Conservation (phyloP, 2,797 vertebrate species). For the Lophotriccus pileatus region DNA sequence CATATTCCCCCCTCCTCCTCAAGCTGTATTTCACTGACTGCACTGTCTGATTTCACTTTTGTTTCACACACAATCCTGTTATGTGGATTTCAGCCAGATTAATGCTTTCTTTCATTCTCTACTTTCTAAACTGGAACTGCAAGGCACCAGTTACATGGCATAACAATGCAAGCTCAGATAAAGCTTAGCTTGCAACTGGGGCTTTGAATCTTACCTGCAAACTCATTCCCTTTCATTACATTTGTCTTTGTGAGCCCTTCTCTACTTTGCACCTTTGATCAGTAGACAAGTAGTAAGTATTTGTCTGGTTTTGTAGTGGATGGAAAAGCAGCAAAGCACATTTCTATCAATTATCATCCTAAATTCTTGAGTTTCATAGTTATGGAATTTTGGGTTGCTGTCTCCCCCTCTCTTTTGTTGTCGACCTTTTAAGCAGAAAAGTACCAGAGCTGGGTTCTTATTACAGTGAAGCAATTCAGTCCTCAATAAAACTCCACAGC, state of each 20-base stretch:
- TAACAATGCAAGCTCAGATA: constrained; percentile 34
- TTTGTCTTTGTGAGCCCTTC: constrained; percentile 27
- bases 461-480: not conserved
- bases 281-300: not conserved
- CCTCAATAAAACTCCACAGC: not conserved
- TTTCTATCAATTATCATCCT: not conserved
- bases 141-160: not conserved
- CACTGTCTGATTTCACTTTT: constrained; percentile 36
- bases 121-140: constrained; percentile 10
- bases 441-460: not conserved
- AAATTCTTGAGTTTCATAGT: not conserved
- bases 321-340: not conserved
- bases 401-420: not conserved
- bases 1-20: constrained; percentile 3
- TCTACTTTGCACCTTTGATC: constrained; percentile 22
- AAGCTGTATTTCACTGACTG: not conserved
- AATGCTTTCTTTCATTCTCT: constrained; percentile 26
- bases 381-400: not conserved
- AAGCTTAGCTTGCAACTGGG: not conserved
- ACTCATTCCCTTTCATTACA: constrained; percentile 22
- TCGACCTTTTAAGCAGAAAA: not conserved
- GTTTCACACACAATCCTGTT: constrained; percentile 46
- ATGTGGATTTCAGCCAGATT: constrained; percentile 35
- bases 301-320: constrained; percentile 7
- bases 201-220: constrained; percentile 41